Evolutionary conservation across 2,888 invertebrate genomes (phyloP), one percentile per base, ranked within the genome.

Genomic region (Uloborus plumipes): DNA sequence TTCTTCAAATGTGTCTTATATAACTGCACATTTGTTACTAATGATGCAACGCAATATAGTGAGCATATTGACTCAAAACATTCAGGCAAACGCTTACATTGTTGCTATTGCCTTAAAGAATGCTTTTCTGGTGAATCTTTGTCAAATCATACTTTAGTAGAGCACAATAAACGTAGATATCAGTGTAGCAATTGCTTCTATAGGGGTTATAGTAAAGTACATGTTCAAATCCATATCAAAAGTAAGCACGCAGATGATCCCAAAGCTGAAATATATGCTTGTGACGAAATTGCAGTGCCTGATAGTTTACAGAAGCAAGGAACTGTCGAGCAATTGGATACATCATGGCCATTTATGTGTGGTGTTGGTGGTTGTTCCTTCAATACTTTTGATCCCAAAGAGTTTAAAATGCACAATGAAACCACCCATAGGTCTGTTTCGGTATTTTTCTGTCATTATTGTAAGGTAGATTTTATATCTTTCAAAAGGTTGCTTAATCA

Each of bases 181-280:
- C 84, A 84, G 4, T 84, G 84, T 22, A 84, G 66, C 31, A 66
- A 55, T 20, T 84, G 84, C 58, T 84, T 80, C 59, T 84, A 84
- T 31, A 50, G 84, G 20, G 84, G 72, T 11, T 76, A 20, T 18
- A 76, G 76, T 49, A 80, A 72, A 72, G 39, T 55, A 26, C 80
- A 84, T 67, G 72, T 80, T 14, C 75, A 76, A 31, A 73, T 72
- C 50, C 84, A 84, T 50, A 76, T 73, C 9, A 61, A 64, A 47
- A 72, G 69, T 55, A 20, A 47, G 62, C 84, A 84, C 51, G 0
- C 66, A 3, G 61, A 71, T 9, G 64, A 67, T 49, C 18, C 47
- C 13, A 13, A 22, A 11, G 26, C 66, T 22, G 61, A 66, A 18
- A 47, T 76, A 15, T 53, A 65, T n/a, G 16, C 15, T 1, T 80